Evolutionary conservation across 2,797 vertebrate species (phyloP), one percentile per base, ranked within the genome.

Genomic region (Bufotes viridis): DNA sequence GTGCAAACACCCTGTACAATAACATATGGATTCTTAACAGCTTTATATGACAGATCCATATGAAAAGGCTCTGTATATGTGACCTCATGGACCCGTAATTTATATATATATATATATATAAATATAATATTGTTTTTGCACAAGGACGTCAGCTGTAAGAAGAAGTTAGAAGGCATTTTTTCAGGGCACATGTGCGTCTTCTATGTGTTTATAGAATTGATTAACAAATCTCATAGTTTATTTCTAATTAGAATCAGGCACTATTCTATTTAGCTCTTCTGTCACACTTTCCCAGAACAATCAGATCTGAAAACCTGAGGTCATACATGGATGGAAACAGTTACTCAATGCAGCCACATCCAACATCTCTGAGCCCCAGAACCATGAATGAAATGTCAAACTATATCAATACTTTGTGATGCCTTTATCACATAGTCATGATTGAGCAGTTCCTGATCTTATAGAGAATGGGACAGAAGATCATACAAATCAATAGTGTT

Each of bases 231-330:
- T 65, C 34, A 67, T 65, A 57, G 76, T 82, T 82, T 67, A 69
- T 53, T 82, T 67, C 80, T 82, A 82, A 82, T 82, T 82, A 49
- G 61, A 82, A 82, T 67, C 80, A 67, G 34, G 26, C 61, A 67
- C 61, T 82, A 53, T 53, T 1, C n/a, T 53, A 67, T 67, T 65
- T 65, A 74, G 70, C 60, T 51, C 8, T 15, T 65, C 61, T 67
- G 15, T 81, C 42, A 67, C 20, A 51, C n/a, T 67, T 82, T 67
- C 61, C 22, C 9, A 49, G 22, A 82, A 67, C n/a, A 82, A 53
- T 82, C 61, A 82, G 61, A 65, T 82, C 63, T 69, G 42, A 53
- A 63, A 22, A 81, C 42, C 17, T 53, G 42, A 49, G 15, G 42
- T 67, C n/a, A 53, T 67, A 67, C 61, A 67, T 78, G 51, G 75